Base-by-base conservation (phyloP, 2,797 vertebrate genomes). In the Heterohyrax brucei region DNA sequence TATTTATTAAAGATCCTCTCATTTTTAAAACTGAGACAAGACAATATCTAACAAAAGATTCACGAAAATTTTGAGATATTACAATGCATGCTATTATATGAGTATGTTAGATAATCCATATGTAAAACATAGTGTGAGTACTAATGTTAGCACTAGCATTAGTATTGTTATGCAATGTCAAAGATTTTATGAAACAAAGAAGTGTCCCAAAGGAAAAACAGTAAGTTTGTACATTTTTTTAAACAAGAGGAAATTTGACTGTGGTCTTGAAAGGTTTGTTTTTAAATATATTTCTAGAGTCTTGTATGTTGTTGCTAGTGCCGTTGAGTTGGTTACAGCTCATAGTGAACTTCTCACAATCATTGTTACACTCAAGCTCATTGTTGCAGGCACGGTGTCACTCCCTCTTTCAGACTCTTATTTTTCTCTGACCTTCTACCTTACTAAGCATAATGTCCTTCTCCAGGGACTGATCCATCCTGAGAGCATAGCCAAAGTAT, bases 121-220 rank as follows among this genome's bases (percentile, higher is more conserved):
- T 13, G 30, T 10, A 64, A 59, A 13, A 85, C 18, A 18, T 28
- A 26, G 33, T 39, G 7, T 48, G 22, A 83, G 19, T 59, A 46
- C 76, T 80, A 80, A 61, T 83, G 59, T 64, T 28, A 83, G 0
- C 64, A 73, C 46, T 79, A 39, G 6, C 33, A 50, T 87, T 87
- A 92, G 4, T 70, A 68, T 89, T 96, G 22, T 87, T 0, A 94
- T 87, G 88, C n/a, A 19, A 16, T 91, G 92, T 95, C 16, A 2
- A 84, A 84, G 68, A 64, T n/a, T 94, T 97, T 98, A 10, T 95
- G 53, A 95, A 94, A 89, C 62, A 87, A 96, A 86, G 5, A 95
- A 85, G 53, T 76, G 22, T 66, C 62, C 87, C 95, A 89, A 95
- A 96, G 48, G 70, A 96, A 94, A 96, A 97, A 90, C 46, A 96